Conservation (phyloP, 2,113 vertebrate genomes). For the Ammodramus savannarum region DNA sequence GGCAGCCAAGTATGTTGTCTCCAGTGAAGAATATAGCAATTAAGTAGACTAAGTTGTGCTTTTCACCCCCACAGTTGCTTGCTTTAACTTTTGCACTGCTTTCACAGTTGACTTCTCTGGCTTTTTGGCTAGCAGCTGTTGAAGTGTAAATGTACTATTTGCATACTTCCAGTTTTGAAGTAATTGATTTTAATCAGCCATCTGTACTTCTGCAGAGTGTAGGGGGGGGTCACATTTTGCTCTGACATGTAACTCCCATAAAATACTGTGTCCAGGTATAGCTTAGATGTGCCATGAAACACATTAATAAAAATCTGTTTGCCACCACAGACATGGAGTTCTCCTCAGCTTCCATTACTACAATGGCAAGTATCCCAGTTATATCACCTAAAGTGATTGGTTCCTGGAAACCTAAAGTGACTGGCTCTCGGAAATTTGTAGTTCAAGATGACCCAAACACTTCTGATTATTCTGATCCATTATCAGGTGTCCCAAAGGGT, state of each 20-base stretch:
- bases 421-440: conserved; percentile 94
- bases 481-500: conserved; percentile 97
- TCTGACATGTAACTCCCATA: conserved; percentile 14
- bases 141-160: conserved; percentile 8
- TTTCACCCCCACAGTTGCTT: conserved; percentile 29
- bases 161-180: conserved; percentile 7
- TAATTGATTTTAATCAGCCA: conserved; percentile 14
- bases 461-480: conserved; percentile 93
- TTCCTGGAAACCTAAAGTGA: conserved; percentile 95
- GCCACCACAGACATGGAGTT: conserved; percentile 98
- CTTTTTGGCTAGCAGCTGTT: conserved; percentile 17
- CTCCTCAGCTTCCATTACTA: conserved; percentile 89
- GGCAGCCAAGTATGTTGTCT: conserved; percentile 18
- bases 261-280: conserved; percentile 37
- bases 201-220: not conserved
- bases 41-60: not conserved
- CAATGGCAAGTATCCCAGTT: conserved; percentile 91
- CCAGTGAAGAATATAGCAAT: conserved; percentile 2
- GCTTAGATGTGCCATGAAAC: conserved; percentile 57
- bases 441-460: conserved; percentile 94
- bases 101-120: conserved; percentile 9
- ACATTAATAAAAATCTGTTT: conserved; percentile 91
- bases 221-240: not conserved
- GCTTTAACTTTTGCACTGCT: conserved; percentile 20
- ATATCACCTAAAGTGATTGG: conserved; percentile 92